Base-by-base conservation (phyloP, 2,888 invertebrate species). In the Cephus nigrinus region DNA sequence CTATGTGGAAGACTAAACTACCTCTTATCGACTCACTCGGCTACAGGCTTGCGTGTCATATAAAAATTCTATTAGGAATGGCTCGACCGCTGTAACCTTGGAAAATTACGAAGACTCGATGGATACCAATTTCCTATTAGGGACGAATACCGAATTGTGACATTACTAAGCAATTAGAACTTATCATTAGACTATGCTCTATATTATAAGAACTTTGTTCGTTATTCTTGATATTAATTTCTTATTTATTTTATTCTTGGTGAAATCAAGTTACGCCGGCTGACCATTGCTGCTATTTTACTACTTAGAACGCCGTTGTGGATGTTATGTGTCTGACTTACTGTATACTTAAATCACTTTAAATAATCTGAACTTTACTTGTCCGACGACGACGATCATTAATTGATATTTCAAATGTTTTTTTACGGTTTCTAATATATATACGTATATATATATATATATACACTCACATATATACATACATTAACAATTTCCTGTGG, bases 1-100 rank as follows among this genome's bases (percentile, higher is more conserved):
- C 77, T 79, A 80, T 77, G 74, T 76, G 75, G 81, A 83, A 84
- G 83, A 86, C 85, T 81, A 86, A 88, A 88, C 88, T 85, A 84
- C 84, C 86, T 86, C 85, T 86, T 88, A 88, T 88, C 85, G 88
- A 84, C 86, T 88, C 85, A 85, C 81, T 78, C 83, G 83, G 81
- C 81, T 80, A 77, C 73, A 75, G 74, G 79, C 75, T 73, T 33
- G 74, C 78, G 77, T 75, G 73, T 55, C 55, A 55, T 55, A 55
- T 55, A 55, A 55, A 55, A 55, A 55, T 55, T 55, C 55, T 55
- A 55, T 55, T 55, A 55, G 23, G 55, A 55, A 55, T 23, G 55
- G 55, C 55, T 55, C 55, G 55, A 55, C 55, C 23, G 55, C 55
- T 23, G 23, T 9, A 55, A 55, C 55, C 55, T 55, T 55, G 55